phyloP scores from a whole-genome alignment of 1,140 invertebrate species.

The Thaumatotibia leucotreta region DNA sequence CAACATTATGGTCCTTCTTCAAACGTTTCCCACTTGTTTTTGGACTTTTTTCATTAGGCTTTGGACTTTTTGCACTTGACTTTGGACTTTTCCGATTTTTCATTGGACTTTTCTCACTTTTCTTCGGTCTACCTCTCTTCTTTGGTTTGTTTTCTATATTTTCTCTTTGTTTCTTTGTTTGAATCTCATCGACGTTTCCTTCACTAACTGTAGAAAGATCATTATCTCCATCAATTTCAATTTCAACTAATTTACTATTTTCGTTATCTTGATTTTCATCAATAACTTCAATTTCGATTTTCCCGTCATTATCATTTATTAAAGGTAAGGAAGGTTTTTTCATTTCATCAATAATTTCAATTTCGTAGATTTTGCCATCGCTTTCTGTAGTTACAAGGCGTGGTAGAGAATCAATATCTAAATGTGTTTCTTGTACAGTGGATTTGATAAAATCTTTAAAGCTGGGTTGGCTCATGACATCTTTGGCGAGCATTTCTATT shows the following conservation, averaged over 20 bases:
- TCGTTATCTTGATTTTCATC: background rate
- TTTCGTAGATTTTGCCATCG: background rate
- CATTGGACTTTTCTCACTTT: background rate
- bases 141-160: background rate
- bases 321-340: background rate
- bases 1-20: background rate
- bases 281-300: background rate
- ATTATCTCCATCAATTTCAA: background rate
- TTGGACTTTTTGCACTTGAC: background rate
- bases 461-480: background rate
- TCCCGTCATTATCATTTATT: background rate
- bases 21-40: background rate
- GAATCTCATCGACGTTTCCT: background rate
- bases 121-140: background rate
- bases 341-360: conserved; percentile 3
- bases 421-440: background rate
- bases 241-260: background rate
- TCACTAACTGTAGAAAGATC: background rate
- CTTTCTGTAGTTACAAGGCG: background rate
- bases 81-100: background rate
- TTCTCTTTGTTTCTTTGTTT: background rate
- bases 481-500: background rate
- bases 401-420: background rate
- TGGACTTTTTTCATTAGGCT: background rate
- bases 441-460: background rate